A percentile compares a stretch with the other conserved stretches of the same genome.
Conservation (phyloP, 2,888 invertebrate species). For the Geophilus truncorum region DNA sequence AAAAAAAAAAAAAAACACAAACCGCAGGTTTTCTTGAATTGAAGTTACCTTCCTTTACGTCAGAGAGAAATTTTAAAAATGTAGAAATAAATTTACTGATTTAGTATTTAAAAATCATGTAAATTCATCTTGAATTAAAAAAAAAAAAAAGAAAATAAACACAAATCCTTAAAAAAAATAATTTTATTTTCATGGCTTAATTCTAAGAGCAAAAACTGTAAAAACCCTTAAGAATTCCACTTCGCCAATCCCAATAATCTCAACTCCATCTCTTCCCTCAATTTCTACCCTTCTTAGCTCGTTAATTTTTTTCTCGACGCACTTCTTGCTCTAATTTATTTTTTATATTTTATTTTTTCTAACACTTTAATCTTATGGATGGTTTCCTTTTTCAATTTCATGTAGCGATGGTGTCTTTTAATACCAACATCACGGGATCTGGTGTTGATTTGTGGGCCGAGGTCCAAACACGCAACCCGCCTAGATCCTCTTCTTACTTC, state of each 20-base stretch:
- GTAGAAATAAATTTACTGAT: background rate
- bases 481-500: too few relatives aligned
- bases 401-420: background rate
- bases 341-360: background rate
- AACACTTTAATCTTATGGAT: slow-evolving; percentile 11
- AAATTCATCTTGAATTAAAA: too few relatives aligned
- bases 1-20: background rate
- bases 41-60: too few relatives aligned
- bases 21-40: too few relatives aligned
- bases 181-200: too few relatives aligned
- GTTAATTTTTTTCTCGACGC: slow-evolving; percentile 18
- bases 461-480: background rate
- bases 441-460: background rate
- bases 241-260: background rate
- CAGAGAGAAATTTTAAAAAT: too few relatives aligned
- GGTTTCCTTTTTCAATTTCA: background rate
- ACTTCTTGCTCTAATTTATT: background rate
- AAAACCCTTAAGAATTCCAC: too few relatives aligned
- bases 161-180: too few relatives aligned
- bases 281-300: background rate
- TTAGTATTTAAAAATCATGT: too few relatives aligned
- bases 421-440: background rate
- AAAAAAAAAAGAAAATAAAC: too few relatives aligned
- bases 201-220: too few relatives aligned
- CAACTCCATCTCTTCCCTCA: background rate